Evolutionary conservation across 2,113 vertebrate genomes (phyloP).

Genomic region (Aspiorhynchus laticeps): DNA sequence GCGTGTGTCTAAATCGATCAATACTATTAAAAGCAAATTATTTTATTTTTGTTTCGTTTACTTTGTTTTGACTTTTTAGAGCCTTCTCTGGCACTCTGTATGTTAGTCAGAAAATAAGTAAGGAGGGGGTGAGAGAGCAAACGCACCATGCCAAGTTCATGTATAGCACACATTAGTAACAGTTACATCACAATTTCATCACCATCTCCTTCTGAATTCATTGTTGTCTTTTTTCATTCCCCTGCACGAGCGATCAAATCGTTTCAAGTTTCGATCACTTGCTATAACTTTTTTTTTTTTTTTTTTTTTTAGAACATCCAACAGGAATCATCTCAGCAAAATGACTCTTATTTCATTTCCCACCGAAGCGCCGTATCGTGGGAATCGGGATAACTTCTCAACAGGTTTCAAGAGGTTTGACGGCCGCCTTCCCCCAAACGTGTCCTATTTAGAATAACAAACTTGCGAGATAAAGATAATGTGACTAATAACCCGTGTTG

Average conservation of each 20-base stretch:
- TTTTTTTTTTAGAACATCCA: conserved; percentile 12
- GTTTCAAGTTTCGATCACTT: conserved; percentile 65
- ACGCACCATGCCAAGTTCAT: conserved; percentile 77
- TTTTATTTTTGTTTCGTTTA: conserved; percentile 16
- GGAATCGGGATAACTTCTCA: neutral
- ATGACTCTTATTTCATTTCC: conserved; percentile 2
- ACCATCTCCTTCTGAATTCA: conserved; percentile 78
- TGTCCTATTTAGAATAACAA: conserved; percentile 33
- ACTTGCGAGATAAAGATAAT: conserved; percentile 27
- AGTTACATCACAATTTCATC: conserved; percentile 84
- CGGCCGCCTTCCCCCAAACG: neutral
- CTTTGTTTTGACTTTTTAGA: conserved; percentile 20
- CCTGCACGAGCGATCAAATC: conserved; percentile 74
- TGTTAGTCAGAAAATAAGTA: conserved; percentile 36
- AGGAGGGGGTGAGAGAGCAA: conserved; percentile 60
- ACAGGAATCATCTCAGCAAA: conserved; percentile 28
- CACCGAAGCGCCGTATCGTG: conserved; percentile 10
- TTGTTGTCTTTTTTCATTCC: conserved; percentile 69
- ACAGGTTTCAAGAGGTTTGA: conserved; percentile 14
- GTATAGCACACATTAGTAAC: conserved; percentile 77
- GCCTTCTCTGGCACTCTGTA: conserved; percentile 7
- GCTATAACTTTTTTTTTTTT: conserved; percentile 45
- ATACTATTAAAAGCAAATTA: neutral
- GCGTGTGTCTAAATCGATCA: neutral
- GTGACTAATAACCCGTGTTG: conserved; percentile 47